Percentiles rank a stretch among this genome's conserved stretches.
These are phyloP conservation scores for Etheostoma cragini DNA, from an alignment of 2,113 vertebrate species.

Conservation along the genomic window DNA sequence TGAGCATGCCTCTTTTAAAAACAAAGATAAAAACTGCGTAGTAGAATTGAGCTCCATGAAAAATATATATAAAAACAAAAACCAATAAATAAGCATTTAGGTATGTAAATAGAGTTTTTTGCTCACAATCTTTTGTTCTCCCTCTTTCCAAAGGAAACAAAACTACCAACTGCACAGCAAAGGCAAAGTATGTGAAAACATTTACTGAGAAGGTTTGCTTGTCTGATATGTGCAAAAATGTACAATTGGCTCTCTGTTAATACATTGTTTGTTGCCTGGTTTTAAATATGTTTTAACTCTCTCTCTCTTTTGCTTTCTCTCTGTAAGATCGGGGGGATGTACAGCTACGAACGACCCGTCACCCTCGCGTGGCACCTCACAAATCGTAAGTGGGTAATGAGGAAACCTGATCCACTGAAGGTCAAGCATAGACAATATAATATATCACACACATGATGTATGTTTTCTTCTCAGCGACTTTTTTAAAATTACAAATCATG, in stretches of 20 bases:
- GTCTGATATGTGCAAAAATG: background rate
- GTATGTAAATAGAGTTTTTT: background rate
- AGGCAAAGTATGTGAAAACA: conserved; percentile 88
- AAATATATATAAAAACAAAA: no score
- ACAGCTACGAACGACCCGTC: conserved; percentile 87
- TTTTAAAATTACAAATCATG: conserved; percentile 21
- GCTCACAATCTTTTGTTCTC: conserved; percentile 8
- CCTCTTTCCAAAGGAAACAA: conserved; percentile 85
- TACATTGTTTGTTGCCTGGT: background rate
- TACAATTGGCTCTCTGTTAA: background rate
- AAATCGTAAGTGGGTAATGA: conserved; percentile 92
- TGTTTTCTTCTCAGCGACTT: conserved; percentile 8
- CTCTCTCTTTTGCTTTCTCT: conserved; percentile 17
- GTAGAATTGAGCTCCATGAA: no score
- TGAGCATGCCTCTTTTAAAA: no score
- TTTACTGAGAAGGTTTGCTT: background rate
- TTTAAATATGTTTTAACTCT: background rate
- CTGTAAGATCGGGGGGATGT: conserved; percentile 88
- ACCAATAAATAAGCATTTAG: background rate
- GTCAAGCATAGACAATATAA: conserved; percentile 47
- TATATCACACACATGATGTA: background rate
- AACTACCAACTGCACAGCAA: conserved; percentile 85
- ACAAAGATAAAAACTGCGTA: no score
- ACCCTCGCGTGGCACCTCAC: conserved; percentile 87
- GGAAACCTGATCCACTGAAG: conserved; percentile 66